phyloP scores from a whole-genome alignment of 1,140 invertebrate genomes.

The Harpegnathos saltator region DNA sequence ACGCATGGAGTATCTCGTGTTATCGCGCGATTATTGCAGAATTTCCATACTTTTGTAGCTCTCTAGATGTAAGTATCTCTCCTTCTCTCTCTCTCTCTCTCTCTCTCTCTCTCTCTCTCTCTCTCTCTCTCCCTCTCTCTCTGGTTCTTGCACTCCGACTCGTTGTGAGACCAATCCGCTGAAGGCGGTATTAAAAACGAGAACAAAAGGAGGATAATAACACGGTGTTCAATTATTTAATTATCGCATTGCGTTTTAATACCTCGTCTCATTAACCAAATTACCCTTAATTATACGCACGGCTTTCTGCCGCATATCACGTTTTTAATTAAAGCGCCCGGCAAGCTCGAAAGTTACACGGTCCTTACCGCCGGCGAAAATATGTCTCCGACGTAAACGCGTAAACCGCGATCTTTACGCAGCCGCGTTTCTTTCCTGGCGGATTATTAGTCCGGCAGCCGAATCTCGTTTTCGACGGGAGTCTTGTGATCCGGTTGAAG shows the following conservation, averaged over 20 bases:
- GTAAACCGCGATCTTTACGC: constrained; percentile 48
- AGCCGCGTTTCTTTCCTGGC: neutral
- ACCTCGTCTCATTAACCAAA: constrained; percentile 26
- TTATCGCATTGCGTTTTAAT: constrained; percentile 28
- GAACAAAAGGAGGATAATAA: neutral
- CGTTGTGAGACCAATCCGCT: neutral
- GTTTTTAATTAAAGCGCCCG: constrained; percentile 48
- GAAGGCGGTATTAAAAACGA: neutral
- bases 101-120: no score
- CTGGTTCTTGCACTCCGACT: neutral
- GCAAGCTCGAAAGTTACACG: constrained; percentile 26
- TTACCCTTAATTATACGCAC: constrained; percentile 46
- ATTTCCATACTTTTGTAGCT: neutral
- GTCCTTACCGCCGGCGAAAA: constrained; percentile 32
- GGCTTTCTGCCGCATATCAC: constrained; percentile 21
- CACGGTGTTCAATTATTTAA: constrained; percentile 27
- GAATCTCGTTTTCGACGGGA: neutral
- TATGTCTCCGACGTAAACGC: constrained; percentile 5
- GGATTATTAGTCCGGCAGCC: constrained; percentile 1
- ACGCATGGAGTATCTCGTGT: no score
- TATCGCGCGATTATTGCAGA: no score
- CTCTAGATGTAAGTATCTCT: neutral
- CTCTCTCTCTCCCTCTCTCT: no score
- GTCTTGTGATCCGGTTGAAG: constrained; percentile 8
- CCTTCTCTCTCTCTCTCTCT: no score